Evolutionary conservation across 2,888 invertebrate species (phyloP).

Genomic region (Calliphora vomitoria): DNA sequence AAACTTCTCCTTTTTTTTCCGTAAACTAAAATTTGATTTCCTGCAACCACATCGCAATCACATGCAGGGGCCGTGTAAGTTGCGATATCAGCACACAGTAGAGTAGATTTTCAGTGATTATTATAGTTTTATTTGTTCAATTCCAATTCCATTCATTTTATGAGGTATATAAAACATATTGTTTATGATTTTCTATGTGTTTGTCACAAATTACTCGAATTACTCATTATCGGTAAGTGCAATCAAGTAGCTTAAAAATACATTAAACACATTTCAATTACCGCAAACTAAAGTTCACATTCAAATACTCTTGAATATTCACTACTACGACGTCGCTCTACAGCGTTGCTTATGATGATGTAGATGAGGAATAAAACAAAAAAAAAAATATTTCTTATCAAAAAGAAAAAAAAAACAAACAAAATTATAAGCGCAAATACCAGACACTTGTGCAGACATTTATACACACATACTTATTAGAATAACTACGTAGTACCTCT

Average conservation of each 20-base stretch:
- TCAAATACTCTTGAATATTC: conserved; percentile 42
- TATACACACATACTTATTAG: background rate
- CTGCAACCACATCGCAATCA: conserved; percentile 19
- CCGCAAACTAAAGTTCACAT: conserved; percentile 40
- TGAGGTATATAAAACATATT: background rate
- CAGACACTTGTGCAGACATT: conserved; percentile 44
- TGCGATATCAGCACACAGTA: background rate
- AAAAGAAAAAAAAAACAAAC: background rate
- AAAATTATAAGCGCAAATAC: conserved; percentile 29
- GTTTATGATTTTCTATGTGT: background rate
- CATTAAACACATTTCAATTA: conserved; percentile 24
- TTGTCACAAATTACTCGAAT: conserved; percentile 19
- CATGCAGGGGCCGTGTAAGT: conserved; percentile 29
- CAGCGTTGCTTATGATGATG: background rate
- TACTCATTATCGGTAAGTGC: conserved; percentile 38
- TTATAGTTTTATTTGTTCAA: conserved; percentile 10
- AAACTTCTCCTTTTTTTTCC: too few relatives aligned
- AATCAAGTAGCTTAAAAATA: conserved; percentile 43
- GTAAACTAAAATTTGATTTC: background rate
- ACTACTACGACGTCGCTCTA: background rate
- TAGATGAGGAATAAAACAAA: conserved; percentile 2
- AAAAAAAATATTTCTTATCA: conserved; percentile 41
- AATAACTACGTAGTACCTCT: background rate
- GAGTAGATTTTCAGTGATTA: background rate
- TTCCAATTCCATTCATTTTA: conserved; percentile 6